Evolutionary conservation across 2,888 invertebrate species (phyloP).

Genomic region (Molanna angustata): DNA sequence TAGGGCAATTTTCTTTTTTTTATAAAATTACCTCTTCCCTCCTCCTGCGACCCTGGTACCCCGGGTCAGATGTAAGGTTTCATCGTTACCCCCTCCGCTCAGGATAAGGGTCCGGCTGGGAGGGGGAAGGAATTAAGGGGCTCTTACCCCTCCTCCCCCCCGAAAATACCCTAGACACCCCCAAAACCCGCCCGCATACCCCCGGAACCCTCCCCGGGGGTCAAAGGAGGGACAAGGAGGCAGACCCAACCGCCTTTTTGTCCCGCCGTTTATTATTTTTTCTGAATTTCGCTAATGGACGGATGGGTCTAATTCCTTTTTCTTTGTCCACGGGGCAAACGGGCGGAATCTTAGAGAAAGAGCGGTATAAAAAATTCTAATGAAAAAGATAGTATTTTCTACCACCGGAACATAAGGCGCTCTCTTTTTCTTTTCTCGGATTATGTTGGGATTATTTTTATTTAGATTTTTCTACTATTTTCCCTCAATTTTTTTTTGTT

Average conservation of each 20-base stretch:
- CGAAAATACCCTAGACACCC: no score
- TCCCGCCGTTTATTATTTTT: slow-evolving; percentile 33
- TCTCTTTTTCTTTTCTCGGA: no score
- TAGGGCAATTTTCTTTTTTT: not conserved
- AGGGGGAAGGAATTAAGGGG: slow-evolving; percentile 8
- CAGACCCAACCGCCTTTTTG: slow-evolving; percentile 30
- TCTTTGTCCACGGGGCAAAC: slow-evolving; percentile 19
- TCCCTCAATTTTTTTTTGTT: no score
- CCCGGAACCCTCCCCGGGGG: not conserved
- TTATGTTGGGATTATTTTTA: no score
- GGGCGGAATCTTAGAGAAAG: no score
- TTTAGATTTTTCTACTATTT: no score
- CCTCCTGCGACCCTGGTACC: no score
- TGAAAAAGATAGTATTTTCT: no score
- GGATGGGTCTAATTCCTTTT: slow-evolving; percentile 29
- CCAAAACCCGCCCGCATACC: not conserved
- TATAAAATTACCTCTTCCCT: no score
- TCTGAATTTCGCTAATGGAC: slow-evolving; percentile 34
- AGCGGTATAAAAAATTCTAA: no score
- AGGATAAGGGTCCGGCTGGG: slow-evolving; percentile 1
- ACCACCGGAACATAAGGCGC: no score
- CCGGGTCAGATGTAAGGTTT: slow-evolving; percentile 20
- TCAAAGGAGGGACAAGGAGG: slow-evolving; percentile 4
- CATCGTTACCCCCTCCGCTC: slow-evolving; percentile 5
- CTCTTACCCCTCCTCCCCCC: no score